phyloP scores from a whole-genome alignment of 1,140 invertebrate genomes.

The Trichomalopsis sarcophagae region DNA sequence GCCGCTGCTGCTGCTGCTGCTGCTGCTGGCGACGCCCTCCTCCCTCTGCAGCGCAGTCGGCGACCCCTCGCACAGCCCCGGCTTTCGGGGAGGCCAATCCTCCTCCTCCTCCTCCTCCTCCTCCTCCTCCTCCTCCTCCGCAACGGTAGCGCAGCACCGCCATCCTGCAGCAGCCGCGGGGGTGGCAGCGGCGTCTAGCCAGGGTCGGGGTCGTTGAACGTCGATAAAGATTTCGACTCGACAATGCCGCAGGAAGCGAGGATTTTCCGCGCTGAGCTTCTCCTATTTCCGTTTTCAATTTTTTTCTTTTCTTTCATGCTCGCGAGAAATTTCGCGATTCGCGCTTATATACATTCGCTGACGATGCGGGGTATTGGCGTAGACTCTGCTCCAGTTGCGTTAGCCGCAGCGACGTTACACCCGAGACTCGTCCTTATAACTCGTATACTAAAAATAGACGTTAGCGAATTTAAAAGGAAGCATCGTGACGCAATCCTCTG shows the following conservation, averaged over 20 bases:
- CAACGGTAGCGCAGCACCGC: background rate
- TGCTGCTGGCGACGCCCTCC: background rate
- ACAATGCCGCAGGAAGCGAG: conserved; percentile 59
- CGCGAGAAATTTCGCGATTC: too few relatives aligned
- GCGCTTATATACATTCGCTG: too few relatives aligned
- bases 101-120: conserved; percentile 42
- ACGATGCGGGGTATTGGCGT: background rate
- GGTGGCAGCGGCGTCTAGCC: conserved; percentile 68
- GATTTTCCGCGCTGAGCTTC: background rate
- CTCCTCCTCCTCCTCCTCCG: background rate
- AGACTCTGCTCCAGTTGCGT: background rate
- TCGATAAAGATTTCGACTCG: conserved; percentile 75
- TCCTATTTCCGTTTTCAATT: conserved; percentile 4
- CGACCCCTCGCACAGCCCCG: conserved; percentile 55
- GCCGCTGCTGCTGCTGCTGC: background rate
- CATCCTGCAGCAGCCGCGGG: conserved; percentile 53
- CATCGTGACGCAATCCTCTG: background rate
- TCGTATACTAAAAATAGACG: background rate
- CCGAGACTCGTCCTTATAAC: too few relatives aligned
- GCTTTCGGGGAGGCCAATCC: conserved; percentile 38
- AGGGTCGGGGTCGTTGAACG: conserved; percentile 76
- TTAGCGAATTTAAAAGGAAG: background rate
- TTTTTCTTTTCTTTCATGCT: background rate
- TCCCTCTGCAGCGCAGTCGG: conserved; percentile 46
- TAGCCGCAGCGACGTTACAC: background rate